Evolutionary conservation across 1,140 invertebrate genomes (phyloP), one percentile per base, ranked within the genome.

Genomic region (Drosophila takahashii): DNA sequence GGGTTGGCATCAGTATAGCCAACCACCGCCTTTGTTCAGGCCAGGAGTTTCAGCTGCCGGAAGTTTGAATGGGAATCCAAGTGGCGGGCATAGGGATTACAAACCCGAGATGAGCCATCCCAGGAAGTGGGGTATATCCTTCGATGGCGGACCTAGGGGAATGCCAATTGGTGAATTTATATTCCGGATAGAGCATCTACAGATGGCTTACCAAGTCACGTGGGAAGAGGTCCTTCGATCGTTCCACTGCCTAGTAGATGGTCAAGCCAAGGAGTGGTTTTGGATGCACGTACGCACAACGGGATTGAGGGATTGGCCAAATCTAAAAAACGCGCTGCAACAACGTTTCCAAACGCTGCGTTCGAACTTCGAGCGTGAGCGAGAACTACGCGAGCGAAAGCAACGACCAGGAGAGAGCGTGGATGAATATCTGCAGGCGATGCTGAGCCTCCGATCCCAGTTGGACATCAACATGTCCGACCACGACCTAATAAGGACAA

Each of bases 211-310:
- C 37, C 37, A 39, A 7, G 37, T 15, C 13, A 39, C 37, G 13
- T 39, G 37, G n/a, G 37, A 39, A 39, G n/a, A 39, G 37, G 37
- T 39, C 37, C 37, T 39, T 39, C 37, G 37, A 39, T 39, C 37
- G 5, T 39, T 15, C 6, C 37, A 39, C 37, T 39, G 37, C 37
- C n/a, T 39, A n/a, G 37, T 39, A 39, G 13, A 39, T 39, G 37
- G 37, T 39, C 37, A 39, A n/a, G 37, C 37, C 37, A 39, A 15
- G 37, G 37, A 39, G 37, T 15, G 37, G 37, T 39, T 39, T 39
- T 39, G 37, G 5, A 39, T 39, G 37, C 37, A 39, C 37, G 37
- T 39, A 15, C n/a, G 37, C 37, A 39, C 37, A n/a, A 39, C n/a
- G 37, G 37, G 37, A 37, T 37, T 37, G 36, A 37, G 10, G 10